Base-by-base conservation (phyloP, 2,888 invertebrate genomes). In the Cheilosia urbana region DNA sequence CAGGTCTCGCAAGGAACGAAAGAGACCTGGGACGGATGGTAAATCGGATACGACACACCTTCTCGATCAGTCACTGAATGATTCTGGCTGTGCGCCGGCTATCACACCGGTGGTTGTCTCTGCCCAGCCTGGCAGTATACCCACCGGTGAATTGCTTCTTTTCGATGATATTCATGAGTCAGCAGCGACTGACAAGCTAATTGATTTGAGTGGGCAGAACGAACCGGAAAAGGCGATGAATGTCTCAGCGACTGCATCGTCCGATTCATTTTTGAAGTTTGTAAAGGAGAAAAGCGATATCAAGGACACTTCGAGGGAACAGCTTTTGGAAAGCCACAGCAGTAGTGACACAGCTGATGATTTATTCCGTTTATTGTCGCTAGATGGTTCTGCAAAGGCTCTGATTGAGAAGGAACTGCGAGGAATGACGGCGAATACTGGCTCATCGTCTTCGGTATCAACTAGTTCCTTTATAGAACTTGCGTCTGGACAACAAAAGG, bases 1-100 rank as follows among this genome's bases (percentile, higher is more conserved):
- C 51, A 79, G 79, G 72, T 77, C 68, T 71, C 77, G 75, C 4
- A 84, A 84, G 13, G 84, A 80, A 71, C 79, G 80, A 1, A 84
- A 84, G 51, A 84, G 76, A 80, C 34, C 55, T 21, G 37, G 51
- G 51, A 40, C 13, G 42, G 7, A 2, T 19, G 6, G 17, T 5
- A 34, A 42, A 5, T 21, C 15, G 11, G 24, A 49, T 11, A 55
- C 57, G 4, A 72, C 53, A 19, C 72, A 83, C 21, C 37, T 71
- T 15, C 37, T 82, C 19, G 81, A 82, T 40, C 30, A 17, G 60
- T 77, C 84, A 1, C 21, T 84, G 0, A 65, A 66, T 17, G 80
- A 80, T 19, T 13, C 34, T n/a, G 69, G 13, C 19, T 80, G 69
- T 9, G 17, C 65, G 13, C 45, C 34, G 7, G 69, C 79, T 2